Evolutionary conservation across 2,113 vertebrate species (phyloP), one percentile per base, ranked within the genome.

Genomic region (Jaculus jaculus): DNA sequence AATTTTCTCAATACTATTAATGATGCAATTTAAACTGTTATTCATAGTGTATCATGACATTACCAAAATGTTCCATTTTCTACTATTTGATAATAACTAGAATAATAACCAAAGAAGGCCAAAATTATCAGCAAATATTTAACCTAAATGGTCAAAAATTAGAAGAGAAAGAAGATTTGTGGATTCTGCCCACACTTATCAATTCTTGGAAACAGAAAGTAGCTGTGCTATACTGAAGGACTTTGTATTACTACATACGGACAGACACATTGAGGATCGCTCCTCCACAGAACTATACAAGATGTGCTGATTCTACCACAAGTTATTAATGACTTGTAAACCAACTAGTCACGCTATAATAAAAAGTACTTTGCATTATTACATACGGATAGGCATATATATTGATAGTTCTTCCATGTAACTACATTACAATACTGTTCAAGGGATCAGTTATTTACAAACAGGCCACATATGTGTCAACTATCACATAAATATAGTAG

Each of bases 101-200:
- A 92, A 23, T 87, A 86, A 90, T 18, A 84, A 94, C 6, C 61
- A 23, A 68, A 21, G 89, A 15, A 87, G 61, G 24, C 60, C 89
- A 84, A 68, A 94, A 92, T 89, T 81, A 96, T 23, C 13, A 88
- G 87, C 37, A 26, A 60, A 88, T 51, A 24, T 47, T 84, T 71
- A 89, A 71, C 51, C 65, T 69, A 58, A 65, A 69, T 37, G 32
- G 15, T 42, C 61, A 30, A 71, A 94, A 80, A 21, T 32, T 34
- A 10, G 15, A 80, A 95, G 18, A 65, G 30, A 85, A 93, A 89
- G 7, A 92, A 37, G 18, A 7, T 90, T 63, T 92, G 16, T 2
- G 75, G 37, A 42, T 65, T 82, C 61, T 87, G 18, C 17, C 42
- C 24, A 54, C 1, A 90, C 5, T 87, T 80, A 78, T 15, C 58